Percentiles rank a stretch among this genome's conserved stretches.
These are phyloP conservation scores for Theodoxus fluviatilis DNA, from an alignment of 2,888 invertebrate species.

Conservation along the genomic window DNA sequence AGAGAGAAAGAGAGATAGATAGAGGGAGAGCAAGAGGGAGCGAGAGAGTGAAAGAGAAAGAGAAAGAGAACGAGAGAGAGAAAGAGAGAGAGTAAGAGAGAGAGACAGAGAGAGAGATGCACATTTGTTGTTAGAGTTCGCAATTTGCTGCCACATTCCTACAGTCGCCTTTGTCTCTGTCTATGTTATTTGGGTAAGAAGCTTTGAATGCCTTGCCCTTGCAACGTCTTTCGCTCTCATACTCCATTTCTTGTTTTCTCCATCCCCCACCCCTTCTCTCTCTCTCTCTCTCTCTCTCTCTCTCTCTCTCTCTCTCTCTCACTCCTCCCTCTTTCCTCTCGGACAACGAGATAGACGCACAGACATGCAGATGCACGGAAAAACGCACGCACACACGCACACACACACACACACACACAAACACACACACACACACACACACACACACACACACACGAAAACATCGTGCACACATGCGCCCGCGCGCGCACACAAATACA, in stretches of 20 bases:
- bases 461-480: not conserved
- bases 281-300: slow-evolving; percentile 18
- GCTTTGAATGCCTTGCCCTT: not conserved
- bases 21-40: no score
- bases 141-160: no score
- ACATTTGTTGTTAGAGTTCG: no score
- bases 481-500: not conserved
- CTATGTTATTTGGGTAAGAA: not conserved
- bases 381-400: not conserved
- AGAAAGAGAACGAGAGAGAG: no score
- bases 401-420: not conserved
- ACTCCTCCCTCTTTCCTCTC: not conserved
- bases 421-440: not conserved
- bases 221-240: not conserved
- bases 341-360: not conserved
- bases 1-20: no score
- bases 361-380: not conserved
- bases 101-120: no score
- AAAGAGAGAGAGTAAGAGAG: no score
- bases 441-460: not conserved
- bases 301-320: not conserved
- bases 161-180: slow-evolving; percentile 1
- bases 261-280: not conserved
- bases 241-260: not conserved
- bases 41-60: no score